Conservation (phyloP, 2,797 vertebrate species). For the Parambassis ranga region DNA sequence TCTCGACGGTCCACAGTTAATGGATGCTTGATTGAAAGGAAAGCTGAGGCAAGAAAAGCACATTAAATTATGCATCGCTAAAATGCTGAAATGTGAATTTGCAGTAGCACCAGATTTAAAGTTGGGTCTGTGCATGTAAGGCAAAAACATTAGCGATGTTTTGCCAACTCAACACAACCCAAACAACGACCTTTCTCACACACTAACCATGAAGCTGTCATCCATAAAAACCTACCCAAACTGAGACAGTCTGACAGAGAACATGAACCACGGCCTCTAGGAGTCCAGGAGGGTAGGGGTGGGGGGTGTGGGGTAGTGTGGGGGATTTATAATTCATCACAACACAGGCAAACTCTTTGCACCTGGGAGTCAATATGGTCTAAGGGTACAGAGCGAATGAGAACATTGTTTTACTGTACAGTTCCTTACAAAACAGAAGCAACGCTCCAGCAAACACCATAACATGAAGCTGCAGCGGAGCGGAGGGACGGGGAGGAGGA, state of each 20-base stretch:
- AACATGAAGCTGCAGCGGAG: conserved; percentile 7
- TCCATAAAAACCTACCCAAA: no score
- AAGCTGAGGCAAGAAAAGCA: not conserved
- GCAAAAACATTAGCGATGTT: conserved; percentile 17
- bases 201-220: no score
- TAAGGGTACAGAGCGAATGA: not conserved
- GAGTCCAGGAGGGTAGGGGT: no score
- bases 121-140: conserved; percentile 7
- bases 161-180: not conserved
- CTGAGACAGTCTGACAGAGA: no score
- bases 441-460: not conserved
- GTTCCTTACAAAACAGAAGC: conserved; percentile 24
- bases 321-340: conserved; percentile 48
- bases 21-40: conserved; percentile 28
- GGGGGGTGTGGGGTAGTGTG: conserved; percentile 1
- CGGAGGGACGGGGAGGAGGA: not conserved
- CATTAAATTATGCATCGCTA: conserved; percentile 50
- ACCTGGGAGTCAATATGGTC: conserved; percentile 22
- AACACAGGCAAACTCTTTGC: conserved; percentile 17
- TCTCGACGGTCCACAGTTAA: conserved; percentile 17
- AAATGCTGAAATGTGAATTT: conserved; percentile 43
- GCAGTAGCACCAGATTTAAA: not conserved
- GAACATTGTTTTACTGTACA: conserved; percentile 28
- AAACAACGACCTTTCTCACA: no score
- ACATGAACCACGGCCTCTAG: no score